Base-by-base conservation (phyloP, 1,140 invertebrate species). In the Drosophila nasuta region DNA sequence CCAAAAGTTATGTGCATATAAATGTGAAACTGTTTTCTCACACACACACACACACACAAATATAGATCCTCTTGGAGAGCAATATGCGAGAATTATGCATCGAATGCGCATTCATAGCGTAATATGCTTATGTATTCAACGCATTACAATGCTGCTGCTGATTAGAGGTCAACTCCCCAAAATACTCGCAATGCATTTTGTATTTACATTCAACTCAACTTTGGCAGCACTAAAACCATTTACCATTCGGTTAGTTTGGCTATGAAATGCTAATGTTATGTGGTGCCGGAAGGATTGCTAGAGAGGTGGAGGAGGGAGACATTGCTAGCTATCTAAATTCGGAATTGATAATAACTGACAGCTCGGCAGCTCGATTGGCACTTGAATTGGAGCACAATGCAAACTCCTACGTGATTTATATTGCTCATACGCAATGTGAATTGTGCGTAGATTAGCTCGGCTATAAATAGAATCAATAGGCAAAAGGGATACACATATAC, bases 41-140 rank as follows among this genome's bases (percentile, higher is more conserved):
- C 52, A 72, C 54, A 79, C 60, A 43, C 15, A 65, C n/a, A n/a
- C 15, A 20, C 17, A 20, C 20, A 25, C 20, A 25, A 25, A 25
- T 25, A 25, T 25, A 25, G 20, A 25, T 25, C 58, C 45, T 46
- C 58, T 30, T 65, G 56, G 33, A 63, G 41, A 57, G 56, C 54
- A 76, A 82, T 62, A 70, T 65, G 60, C 58, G 62, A 54, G 51
- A 58, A 52, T 69, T 59, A 65, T 59, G 45, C 48, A 59, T 56
- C 51, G 41, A 33, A 59, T 35, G 15, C 54, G 15, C 35, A 20
- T 30, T 48, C 38, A 13, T 5, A 75, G 28, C 66, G 67, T 72
- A 72, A 77, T 81, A 86, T 79, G 82, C 71, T 79, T 80, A 88
- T 88, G 82, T 88, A 88, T 87, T 79, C 71, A 87, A 77, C 66